These are phyloP conservation scores for Vanessa atalanta DNA, from an alignment of 1,140 invertebrate species.

Conservation along the genomic window DNA sequence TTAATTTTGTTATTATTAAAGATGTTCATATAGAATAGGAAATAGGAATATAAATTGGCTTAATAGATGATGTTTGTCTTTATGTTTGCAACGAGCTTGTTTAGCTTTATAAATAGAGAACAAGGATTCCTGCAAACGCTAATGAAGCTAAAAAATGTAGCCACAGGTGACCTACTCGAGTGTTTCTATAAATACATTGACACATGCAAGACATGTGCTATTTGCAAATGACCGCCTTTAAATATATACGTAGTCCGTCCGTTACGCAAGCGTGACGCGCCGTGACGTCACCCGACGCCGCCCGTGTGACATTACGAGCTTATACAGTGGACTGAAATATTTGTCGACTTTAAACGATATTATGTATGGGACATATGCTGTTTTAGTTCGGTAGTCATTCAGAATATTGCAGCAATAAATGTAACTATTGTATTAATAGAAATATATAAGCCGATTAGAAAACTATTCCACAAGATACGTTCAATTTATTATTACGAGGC, in stretches of 20 bases:
- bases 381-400: not conserved
- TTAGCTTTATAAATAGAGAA: slow-evolving; percentile 3
- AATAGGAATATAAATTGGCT: too few relatives aligned
- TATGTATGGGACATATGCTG: not conserved
- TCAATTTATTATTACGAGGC: too few relatives aligned
- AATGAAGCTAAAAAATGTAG: slow-evolving; percentile 32
- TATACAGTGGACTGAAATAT: slow-evolving; percentile 29
- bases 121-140: slow-evolving; percentile 13
- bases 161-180: slow-evolving; percentile 62
- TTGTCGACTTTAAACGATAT: not conserved
- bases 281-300: slow-evolving; percentile 59
- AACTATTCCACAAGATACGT: too few relatives aligned
- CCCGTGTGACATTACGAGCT: slow-evolving; percentile 36
- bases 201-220: slow-evolving; percentile 64
- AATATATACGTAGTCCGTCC: slow-evolving; percentile 58
- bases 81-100: not conserved
- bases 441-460: too few relatives aligned
- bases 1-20: too few relatives aligned
- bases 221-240: slow-evolving; percentile 60
- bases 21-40: too few relatives aligned
- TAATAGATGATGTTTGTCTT: not conserved
- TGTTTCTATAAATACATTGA: slow-evolving; percentile 61
- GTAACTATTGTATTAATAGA: too few relatives aligned
- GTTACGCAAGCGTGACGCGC: slow-evolving; percentile 70
- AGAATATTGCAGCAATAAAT: not conserved